A percentile compares a stretch with the other conserved stretches of the same genome.
These are phyloP conservation scores for Ochropacha duplaris DNA, from an alignment of 2,888 invertebrate genomes.

Conservation along the genomic window DNA sequence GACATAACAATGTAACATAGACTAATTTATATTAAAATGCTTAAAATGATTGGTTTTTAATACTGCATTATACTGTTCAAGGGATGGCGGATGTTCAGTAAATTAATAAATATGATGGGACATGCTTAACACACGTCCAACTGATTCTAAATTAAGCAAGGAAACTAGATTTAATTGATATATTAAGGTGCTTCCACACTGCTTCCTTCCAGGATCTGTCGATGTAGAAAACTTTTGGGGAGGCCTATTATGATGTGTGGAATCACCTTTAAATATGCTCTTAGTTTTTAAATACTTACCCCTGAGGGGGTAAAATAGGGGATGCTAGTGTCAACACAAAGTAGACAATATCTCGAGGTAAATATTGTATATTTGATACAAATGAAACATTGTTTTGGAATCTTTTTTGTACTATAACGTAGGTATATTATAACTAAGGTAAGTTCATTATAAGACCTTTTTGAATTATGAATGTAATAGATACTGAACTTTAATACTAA, in stretches of 20 bases:
- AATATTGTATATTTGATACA: background rate
- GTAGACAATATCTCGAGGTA: background rate
- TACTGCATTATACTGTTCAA: constrained; percentile 8
- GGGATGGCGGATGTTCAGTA: background rate
- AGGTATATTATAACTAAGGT: background rate
- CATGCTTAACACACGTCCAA: too few species aligned
- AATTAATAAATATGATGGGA: too few species aligned
- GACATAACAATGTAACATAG: background rate
- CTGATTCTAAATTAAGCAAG: too few species aligned
- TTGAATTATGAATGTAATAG: background rate
- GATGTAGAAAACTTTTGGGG: too few species aligned
- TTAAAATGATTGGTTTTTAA: constrained; percentile 31
- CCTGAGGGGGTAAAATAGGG: too few species aligned
- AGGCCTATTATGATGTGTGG: too few species aligned
- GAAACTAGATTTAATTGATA: too few species aligned
- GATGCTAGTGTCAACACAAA: background rate
- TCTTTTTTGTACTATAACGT: background rate
- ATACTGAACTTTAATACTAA: background rate
- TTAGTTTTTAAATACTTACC: too few species aligned
- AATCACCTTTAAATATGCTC: too few species aligned
- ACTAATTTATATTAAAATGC: constrained; percentile 25
- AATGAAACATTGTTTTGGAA: background rate
- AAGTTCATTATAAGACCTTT: background rate
- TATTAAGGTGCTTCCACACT: too few species aligned
- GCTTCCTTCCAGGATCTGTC: too few species aligned